These are phyloP conservation scores for Idaea biselata DNA, from an alignment of 2,888 invertebrate species.

Conservation along the genomic window DNA sequence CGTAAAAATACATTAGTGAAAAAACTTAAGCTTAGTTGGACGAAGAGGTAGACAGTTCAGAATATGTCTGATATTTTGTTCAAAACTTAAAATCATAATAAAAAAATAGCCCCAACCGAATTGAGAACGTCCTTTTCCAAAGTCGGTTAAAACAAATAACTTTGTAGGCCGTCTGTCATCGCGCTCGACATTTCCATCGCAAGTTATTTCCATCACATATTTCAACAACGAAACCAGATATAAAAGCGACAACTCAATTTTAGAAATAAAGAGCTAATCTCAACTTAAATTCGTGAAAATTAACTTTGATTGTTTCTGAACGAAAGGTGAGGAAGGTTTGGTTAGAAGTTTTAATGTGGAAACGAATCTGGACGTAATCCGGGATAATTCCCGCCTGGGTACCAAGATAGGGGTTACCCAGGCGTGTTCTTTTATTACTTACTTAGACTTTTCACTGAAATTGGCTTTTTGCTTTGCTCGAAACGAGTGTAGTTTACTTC, in stretches of 20 bases:
- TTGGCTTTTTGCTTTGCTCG: neutral
- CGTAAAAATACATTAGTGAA: no score
- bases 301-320: slow-evolving; percentile 25
- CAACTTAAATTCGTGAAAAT: slow-evolving; percentile 18
- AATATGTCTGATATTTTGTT: no score
- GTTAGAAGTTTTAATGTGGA: slow-evolving; percentile 44
- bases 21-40: no score
- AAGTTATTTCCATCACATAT: slow-evolving; percentile 1
- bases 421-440: slow-evolving; percentile 22
- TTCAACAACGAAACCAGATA: neutral
- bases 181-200: neutral
- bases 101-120: no score
- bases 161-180: neutral
- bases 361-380: slow-evolving; percentile 38
- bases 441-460: slow-evolving; percentile 11
- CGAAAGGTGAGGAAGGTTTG: slow-evolving; percentile 36
- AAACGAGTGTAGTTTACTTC: neutral
- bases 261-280: slow-evolving; percentile 3
- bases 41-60: no score
- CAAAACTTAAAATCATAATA: no score
- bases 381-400: slow-evolving; percentile 24
- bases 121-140: no score
- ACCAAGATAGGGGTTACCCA: slow-evolving; percentile 18
- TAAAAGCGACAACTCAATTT: slow-evolving; percentile 8
- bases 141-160: neutral